Evolutionary conservation across 2,797 vertebrate species (phyloP), one percentile per base, ranked within the genome.

Genomic region (Clarias pachynema): DNA sequence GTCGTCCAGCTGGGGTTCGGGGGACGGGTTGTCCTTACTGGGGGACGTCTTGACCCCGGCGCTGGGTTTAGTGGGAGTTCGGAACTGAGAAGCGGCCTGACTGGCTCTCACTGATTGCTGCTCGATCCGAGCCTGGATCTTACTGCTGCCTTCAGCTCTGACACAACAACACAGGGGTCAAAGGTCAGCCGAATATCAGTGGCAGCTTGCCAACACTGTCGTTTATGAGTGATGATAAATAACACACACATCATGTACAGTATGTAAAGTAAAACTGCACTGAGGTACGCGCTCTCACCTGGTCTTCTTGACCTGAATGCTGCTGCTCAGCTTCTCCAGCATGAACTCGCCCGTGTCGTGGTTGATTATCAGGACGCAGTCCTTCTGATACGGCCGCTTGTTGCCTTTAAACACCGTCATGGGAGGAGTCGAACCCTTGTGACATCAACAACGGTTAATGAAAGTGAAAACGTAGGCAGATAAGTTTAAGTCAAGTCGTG

Each of bases 321-420:
- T 99, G 95, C 97, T 99, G 92, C 96, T 99, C 84, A 99, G 97
- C 88, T 99, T 99, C 92, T 99, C 98, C 94, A 99, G 93, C 16
- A 98, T 95, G n/a, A 97, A 99, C 59, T 99, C 97, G 1, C 98
- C 98, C 0, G 98, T 99, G 94, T 99, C 98, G 26, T 99, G 98
- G 90, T 99, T 99, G 85, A 99, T 98, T 90, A 99, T 98, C 85
- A 99, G 97, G 70, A 99, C 98, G 68, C 98, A 99, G 93, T 99
- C 98, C 92, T 99, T 99, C 94, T 99, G 98, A 92, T 99, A 99
- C 0, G 97, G 97, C 49, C 97, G 95, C 92, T 99, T 99, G 93
- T 99, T 99, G 88, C 98, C 98, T 95, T 99, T 99, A 92, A 99
- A 99, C 70, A 99, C 97, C 0, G 98, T 99, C 98, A 98, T 98